Conservation (phyloP, 1,140 invertebrate species). For the Semibalanus balanoides region DNA sequence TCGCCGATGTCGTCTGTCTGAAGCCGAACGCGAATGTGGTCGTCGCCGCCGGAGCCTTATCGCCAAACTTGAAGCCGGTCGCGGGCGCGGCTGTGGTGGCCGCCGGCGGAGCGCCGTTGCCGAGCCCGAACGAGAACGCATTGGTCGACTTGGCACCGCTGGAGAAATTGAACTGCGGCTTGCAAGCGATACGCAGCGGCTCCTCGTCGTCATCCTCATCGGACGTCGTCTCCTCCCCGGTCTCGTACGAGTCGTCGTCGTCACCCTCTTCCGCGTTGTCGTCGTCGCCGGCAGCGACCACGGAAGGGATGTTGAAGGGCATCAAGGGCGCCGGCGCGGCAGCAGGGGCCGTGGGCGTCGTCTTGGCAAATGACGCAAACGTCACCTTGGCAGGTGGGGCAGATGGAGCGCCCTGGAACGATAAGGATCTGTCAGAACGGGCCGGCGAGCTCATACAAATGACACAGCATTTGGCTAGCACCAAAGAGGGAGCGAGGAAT, state of each 20-base stretch:
- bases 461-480: too few species aligned
- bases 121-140: background rate
- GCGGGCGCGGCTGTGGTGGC: background rate
- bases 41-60: background rate
- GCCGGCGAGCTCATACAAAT: too few species aligned
- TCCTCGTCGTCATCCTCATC: background rate
- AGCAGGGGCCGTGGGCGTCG: conserved; percentile 3
- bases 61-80: background rate
- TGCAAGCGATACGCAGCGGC: background rate
- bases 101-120: background rate
- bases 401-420: conserved; percentile 6
- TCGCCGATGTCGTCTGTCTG: background rate
- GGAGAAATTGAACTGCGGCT: background rate
- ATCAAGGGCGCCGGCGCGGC: background rate
- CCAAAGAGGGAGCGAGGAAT: too few species aligned
- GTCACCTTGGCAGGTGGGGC: background rate
- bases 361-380: conserved; percentile 7
- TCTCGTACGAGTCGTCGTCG: background rate
- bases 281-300: background rate
- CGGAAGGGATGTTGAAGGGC: background rate
- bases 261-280: background rate
- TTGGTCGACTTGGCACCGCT: background rate
- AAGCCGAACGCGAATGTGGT: background rate
- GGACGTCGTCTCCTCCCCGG: background rate
- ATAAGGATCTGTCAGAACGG: too few species aligned